Evolutionary conservation across 2,797 vertebrate genomes (phyloP), one percentile per base, ranked within the genome.

Genomic region (Pseudotriccus pelzelni): DNA sequence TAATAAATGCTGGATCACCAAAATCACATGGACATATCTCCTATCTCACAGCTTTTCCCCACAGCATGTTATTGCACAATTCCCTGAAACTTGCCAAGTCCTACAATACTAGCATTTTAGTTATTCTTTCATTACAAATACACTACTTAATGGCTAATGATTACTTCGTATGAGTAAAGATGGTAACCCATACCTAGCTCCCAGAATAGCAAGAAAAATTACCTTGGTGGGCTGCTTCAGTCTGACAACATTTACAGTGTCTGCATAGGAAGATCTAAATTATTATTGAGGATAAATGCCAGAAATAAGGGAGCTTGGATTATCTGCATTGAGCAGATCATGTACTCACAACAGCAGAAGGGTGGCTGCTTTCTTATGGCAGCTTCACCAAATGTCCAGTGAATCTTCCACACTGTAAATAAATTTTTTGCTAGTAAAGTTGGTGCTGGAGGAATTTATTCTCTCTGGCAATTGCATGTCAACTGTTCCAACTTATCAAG

Each of bases 301-400:
- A 90, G 67, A 37, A 81, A 69, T n/a, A 78, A 84, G 8, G 15
- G 14, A 86, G 53, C n/a, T 62, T 92, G 64, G 58, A 85, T 94
- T 88, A 53, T 78, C 79, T 84, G 49, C n/a, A 11, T 27, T 72
- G 67, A 94, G 32, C 75, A 83, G 73, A 95, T 91, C 62, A 83
- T 24, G n/a, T 39, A 24, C 84, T 90, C 59, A 63, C 59, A 73
- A 75, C 63, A 93, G 77, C 90, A 91, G 92, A 92, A 92, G 63
- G 62, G 78, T 52, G 23, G 49, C n/a, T 93, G 81, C 78, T 89
- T 89, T 75, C 75, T 93, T 72, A 78, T 32, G 68, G 58, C 75
- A 87, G 66, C 60, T 85, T 91, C 85, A 78, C 75, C 92, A 92
- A 95, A 89, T 90, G 84, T 92, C 92, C 95, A 89, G 84, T 64